phyloP scores from a whole-genome alignment of 2,797 vertebrate genomes.

The Acipenser ruthenus region DNA sequence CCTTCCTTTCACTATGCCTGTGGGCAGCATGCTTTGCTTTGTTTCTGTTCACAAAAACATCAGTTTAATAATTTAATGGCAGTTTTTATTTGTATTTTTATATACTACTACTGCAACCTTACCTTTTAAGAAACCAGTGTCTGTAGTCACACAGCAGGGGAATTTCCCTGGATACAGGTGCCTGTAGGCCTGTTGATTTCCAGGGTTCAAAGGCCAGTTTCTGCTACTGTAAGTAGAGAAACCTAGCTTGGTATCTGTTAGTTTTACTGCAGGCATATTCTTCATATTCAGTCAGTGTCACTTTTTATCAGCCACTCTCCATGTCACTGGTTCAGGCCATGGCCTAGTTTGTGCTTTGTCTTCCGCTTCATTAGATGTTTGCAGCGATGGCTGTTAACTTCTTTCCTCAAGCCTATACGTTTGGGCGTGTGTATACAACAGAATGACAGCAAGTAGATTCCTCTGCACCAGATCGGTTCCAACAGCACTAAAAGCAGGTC shows the following conservation, averaged over 20 bases:
- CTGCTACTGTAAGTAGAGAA: neutral
- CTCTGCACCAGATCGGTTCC: no score
- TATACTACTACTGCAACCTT: no score
- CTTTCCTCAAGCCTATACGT: neutral
- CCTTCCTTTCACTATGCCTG: no score
- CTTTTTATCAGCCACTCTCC: slow-evolving; percentile 12
- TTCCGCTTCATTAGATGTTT: slow-evolving; percentile 24
- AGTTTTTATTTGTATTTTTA: no score
- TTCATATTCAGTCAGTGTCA: slow-evolving; percentile 20
- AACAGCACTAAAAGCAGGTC: no score
- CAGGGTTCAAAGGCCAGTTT: neutral
- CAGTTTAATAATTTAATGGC: no score
- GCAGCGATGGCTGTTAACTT: slow-evolving; percentile 8
- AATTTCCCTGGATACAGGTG: neutral
- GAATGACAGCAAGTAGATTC: no score
- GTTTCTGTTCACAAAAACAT: no score
- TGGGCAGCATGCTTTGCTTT: no score
- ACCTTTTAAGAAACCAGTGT: no score
- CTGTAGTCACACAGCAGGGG: no score
- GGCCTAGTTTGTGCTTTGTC: slow-evolving; percentile 45
- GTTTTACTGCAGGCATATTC: slow-evolving; percentile 16
- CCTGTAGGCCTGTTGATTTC: neutral
- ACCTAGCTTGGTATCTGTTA: neutral
- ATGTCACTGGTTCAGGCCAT: slow-evolving; percentile 24
- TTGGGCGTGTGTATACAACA: no score